Base-by-base conservation (phyloP, 2,113 vertebrate species). In the Podarcis raffonei region DNA sequence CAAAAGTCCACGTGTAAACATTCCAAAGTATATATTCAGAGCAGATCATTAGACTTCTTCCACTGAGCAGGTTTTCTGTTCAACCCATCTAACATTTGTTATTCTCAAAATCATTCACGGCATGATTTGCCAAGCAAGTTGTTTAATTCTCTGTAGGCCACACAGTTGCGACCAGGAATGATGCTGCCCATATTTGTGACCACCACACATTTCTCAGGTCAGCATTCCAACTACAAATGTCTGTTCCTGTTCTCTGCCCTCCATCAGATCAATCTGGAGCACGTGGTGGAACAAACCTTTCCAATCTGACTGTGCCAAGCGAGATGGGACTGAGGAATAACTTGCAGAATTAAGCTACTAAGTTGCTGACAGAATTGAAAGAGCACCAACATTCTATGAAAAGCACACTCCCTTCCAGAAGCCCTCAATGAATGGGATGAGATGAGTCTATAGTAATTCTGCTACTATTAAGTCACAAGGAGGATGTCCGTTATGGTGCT, bases 181-280 rank as follows among this genome's bases (percentile, higher is more conserved):
- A 20, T 79, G 87, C 77, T 84, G 87, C 76, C 76, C 84, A 89
- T 88, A 79, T 91, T 91, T 83, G 80, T 72, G 89, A 90, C 42
- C 71, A 84, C 68, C 77, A 3, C 84, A 93, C 87, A 87, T 82
- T 88, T 92, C 48, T 76, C 91, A 84, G 27, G 27, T 35, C 57
- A 93, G 92, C 89, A 92, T 89, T 87, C 81, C 86, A 85, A 84
- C 94, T 90, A 83, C 93, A 90, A 72, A 11, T 48, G 48, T 48
- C 48, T 48, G 11, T 48, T 48, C 59, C 42, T 42, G 37, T 42
- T 78, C 76, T 79, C 37, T 30, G 2, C 15, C 72, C 48, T 42
- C 42, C 27, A 25, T 30, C 27, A 30, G 42, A 30, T 79, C 42
- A 79, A 27, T 22, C 57, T 5, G n/a, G 75, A 66, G 20, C 20